phyloP scores from a whole-genome alignment of 2,113 vertebrate species.

The Garra rufa region DNA sequence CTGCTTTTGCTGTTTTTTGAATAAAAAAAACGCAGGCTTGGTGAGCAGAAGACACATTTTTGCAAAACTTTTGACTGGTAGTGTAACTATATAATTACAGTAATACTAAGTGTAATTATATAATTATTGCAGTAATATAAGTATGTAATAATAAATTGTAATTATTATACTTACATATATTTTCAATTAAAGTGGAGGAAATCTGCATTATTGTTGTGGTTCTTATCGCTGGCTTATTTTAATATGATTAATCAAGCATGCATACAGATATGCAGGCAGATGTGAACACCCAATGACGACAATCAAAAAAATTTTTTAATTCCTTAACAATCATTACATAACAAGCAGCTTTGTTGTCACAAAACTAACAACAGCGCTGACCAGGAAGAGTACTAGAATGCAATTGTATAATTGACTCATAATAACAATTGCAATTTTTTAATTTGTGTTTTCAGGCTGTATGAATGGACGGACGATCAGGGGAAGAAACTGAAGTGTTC shows the following conservation, averaged over 20 bases:
- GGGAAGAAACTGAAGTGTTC: conserved; percentile 82
- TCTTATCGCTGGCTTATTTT: background rate
- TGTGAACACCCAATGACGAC: background rate
- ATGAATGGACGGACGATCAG: conserved; percentile 81
- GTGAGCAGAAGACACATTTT: no score
- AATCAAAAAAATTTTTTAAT: background rate
- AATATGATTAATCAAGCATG: background rate
- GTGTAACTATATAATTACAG: no score
- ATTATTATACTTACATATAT: no score
- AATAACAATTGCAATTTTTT: background rate
- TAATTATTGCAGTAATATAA: no score
- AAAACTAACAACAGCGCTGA: background rate
- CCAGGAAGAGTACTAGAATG: background rate
- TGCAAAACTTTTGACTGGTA: no score
- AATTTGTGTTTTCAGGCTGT: conserved; percentile 64
- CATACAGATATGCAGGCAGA: background rate
- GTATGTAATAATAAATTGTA: no score
- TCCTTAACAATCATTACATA: background rate
- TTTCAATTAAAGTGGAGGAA: no score
- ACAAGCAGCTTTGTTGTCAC: background rate
- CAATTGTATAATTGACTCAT: background rate
- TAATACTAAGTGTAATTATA: no score
- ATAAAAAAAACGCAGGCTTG: no score
- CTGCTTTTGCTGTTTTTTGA: no score
- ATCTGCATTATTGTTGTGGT: background rate